Percentiles rank a stretch among this genome's conserved stretches.
These are phyloP conservation scores for Crenichthys baileyi DNA, from an alignment of 2,797 vertebrate species.

Conservation along the genomic window DNA sequence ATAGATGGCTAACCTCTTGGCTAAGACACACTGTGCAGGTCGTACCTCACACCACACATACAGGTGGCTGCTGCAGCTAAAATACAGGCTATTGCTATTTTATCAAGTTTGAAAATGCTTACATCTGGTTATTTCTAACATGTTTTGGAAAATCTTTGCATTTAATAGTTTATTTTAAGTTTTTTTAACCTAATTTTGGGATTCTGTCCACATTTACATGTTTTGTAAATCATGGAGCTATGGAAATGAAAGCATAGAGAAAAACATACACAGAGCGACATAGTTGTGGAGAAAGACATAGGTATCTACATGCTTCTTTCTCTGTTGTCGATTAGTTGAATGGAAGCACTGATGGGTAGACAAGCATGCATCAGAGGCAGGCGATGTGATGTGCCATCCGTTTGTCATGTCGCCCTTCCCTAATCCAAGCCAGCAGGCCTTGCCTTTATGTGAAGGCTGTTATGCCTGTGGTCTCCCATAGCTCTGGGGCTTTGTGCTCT, in stretches of 20 bases:
- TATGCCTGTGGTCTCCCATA: constrained; percentile 81
- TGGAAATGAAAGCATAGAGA: not conserved
- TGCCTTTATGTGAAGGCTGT: constrained; percentile 91
- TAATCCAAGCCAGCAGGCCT: constrained; percentile 91
- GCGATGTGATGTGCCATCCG: constrained; percentile 88
- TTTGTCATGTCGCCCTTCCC: constrained; percentile 87
- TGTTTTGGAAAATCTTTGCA: no score
- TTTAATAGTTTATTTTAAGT: no score
- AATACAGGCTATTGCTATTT: no score
- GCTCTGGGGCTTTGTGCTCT: constrained; percentile 56
- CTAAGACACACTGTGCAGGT: no score
- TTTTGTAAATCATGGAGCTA: not conserved
- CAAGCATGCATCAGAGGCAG: constrained; percentile 82
- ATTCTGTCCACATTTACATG: not conserved
- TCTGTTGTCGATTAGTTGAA: constrained; percentile 83
- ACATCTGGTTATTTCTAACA: no score
- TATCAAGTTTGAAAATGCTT: no score
- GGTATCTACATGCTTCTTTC: constrained; percentile 86
- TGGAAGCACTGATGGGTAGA: constrained; percentile 87
- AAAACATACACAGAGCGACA: constrained; percentile 18
- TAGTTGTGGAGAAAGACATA: constrained; percentile 62
- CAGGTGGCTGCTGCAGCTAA: no score
- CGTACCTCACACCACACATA: no score
- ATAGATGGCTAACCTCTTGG: no score
- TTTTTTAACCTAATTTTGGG: not conserved